phyloP scores from a whole-genome alignment of 2,888 invertebrate species.

The Terebella lapidaria region DNA sequence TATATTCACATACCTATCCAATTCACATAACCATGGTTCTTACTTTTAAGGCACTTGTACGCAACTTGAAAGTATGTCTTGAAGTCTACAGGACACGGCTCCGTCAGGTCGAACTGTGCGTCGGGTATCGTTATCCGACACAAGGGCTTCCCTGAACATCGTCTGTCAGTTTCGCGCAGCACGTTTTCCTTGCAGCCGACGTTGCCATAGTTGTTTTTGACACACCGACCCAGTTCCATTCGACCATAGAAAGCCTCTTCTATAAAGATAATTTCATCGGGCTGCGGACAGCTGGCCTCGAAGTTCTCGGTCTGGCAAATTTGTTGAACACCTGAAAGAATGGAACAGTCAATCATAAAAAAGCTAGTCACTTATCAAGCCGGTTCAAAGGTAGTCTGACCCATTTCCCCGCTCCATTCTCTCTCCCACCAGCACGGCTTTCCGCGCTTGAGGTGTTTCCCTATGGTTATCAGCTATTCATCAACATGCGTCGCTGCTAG shows the following conservation, averaged over 20 bases:
- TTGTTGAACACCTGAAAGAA: no score
- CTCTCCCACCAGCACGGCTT: no score
- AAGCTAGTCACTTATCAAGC: no score
- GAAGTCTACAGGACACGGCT: constrained; percentile 1
- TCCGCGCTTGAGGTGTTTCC: no score
- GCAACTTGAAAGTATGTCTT: background rate
- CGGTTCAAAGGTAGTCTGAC: no score
- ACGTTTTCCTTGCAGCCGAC: constrained; percentile 15
- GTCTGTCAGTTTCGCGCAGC: constrained; percentile 9
- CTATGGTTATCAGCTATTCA: no score
- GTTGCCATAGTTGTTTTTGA: constrained; percentile 12
- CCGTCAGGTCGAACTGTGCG: background rate
- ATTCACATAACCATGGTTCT: background rate
- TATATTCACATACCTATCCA: no score
- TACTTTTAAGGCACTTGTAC: background rate
- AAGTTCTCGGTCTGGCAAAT: background rate
- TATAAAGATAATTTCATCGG: background rate
- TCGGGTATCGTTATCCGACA: constrained; percentile 4
- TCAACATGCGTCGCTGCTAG: no score
- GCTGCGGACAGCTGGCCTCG: background rate
- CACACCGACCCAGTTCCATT: constrained; percentile 6
- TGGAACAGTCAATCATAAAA: no score
- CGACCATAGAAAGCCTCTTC: background rate
- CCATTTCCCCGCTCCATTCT: no score
- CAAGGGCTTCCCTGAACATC: constrained; percentile 12